phyloP scores from a whole-genome alignment of 2,888 invertebrate genomes.

The Rhopalosiphum nymphaeae region DNA sequence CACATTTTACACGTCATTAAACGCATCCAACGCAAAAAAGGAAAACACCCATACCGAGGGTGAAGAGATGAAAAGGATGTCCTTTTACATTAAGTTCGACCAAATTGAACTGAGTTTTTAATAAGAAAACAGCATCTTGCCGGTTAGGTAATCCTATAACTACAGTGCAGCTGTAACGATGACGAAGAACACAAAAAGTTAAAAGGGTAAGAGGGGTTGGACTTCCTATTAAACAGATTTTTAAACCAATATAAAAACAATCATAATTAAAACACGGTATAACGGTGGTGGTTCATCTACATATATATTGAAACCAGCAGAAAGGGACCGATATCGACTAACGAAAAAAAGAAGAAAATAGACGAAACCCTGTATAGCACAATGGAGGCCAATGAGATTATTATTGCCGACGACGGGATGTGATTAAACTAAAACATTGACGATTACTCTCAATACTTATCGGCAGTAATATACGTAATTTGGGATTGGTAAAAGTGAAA shows the following conservation, averaged over 20 bases:
- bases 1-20: constrained; percentile 55
- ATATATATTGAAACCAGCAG: constrained; percentile 43
- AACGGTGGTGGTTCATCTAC: constrained; percentile 27
- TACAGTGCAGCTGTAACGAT: neutral
- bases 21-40: constrained; percentile 15
- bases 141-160: constrained; percentile 19
- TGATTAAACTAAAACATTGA: neutral
- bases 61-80: constrained; percentile 21
- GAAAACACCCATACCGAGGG: neutral
- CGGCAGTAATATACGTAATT: neutral
- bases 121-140: constrained; percentile 35
- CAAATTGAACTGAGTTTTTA: constrained; percentile 57
- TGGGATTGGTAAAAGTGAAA: neutral
- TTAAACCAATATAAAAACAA: constrained; percentile 49
- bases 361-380: neutral
- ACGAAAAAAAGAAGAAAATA: constrained; percentile 1
- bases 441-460: neutral
- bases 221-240: constrained; percentile 30
- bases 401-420: neutral
- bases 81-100: constrained; percentile 30
- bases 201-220: neutral
- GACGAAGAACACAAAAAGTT: neutral
- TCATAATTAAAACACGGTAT: constrained; percentile 41
- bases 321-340: neutral
- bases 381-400: neutral